Evolutionary conservation across 2,113 vertebrate species (phyloP), one percentile per base, ranked within the genome.

Genomic region (Colius striatus): DNA sequence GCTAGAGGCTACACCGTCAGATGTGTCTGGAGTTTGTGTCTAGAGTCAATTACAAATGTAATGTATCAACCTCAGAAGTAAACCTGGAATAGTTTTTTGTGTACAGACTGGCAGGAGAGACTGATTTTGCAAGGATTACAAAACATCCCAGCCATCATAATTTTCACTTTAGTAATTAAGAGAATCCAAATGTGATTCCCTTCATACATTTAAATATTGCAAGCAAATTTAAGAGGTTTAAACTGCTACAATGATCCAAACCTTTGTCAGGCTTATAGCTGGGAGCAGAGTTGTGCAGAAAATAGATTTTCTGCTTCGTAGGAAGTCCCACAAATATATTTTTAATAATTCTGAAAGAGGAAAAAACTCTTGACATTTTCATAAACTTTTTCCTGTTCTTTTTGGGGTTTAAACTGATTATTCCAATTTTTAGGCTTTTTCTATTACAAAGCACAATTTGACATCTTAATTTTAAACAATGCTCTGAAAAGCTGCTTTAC

Each of bases 381-480:
- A 7, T 23, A 45, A n/a, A 0, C 12, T 48, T 81, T 72, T 38
- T 4, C 0, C 82, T 27, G 7, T 38, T 57, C 21, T 65, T 70
- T 76, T 83, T 20, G 9, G 1, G 1, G 5, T 58, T 92, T 71
- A 80, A 96, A 80, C 23, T 17, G 32, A 78, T 83, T 17, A 7
- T 77, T 84, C 43, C 87, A 54, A 47, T 75, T 91, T 82, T 92
- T 73, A 53, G 21, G 16, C 29, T 75, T 87, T 82, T 87, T 66
- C 38, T 82, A 13, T 36, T 65, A 68, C 32, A 82, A 82, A 91
- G 32, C 21, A 75, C 50, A 48, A 18, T 54, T 94, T 88, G 26
- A 70, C 30, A 47, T 78, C 77, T 47, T 71, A 73, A 66, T 90
- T 95, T 94, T 91, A 85, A 90, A 90, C 68, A 92, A 90, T 30